Conservation (phyloP, 2,888 invertebrate species). For the Morpho deidamia region DNA sequence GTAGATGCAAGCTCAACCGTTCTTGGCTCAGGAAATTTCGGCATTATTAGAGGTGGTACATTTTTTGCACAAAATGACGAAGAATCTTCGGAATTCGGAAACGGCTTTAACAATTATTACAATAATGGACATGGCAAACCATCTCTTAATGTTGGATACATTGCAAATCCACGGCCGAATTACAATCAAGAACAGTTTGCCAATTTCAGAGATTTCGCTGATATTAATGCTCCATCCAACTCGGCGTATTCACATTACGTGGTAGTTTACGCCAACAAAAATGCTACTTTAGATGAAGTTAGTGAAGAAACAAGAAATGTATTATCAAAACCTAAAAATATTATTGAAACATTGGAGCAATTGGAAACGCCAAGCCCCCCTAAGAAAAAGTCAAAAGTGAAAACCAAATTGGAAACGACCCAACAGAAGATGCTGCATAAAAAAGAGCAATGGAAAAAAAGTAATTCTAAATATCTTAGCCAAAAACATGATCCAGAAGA, state of each 20-base stretch:
- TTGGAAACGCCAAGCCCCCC: constrained; percentile 78
- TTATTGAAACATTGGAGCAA: constrained; percentile 87
- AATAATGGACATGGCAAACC: constrained; percentile 87
- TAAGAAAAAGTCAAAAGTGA: constrained; percentile 78
- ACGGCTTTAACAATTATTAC: constrained; percentile 78
- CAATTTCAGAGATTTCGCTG: constrained; percentile 93
- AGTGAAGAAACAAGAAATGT: constrained; percentile 63
- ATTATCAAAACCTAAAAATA: constrained; percentile 84
- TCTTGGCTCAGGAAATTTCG: constrained; percentile 91
- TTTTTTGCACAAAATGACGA: constrained; percentile 88
- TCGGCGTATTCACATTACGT: constrained; percentile 89
- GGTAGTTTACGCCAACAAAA: constrained; percentile 90
- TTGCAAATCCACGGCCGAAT: constrained; percentile 85
- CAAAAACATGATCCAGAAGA: constrained; percentile 77
- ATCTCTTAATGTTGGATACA: constrained; percentile 76
- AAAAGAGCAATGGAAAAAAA: constrained; percentile 69
- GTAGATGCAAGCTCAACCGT: constrained; percentile 80
- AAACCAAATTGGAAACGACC: constrained; percentile 80
- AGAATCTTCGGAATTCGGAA: constrained; percentile 77
- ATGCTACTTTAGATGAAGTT: constrained; percentile 80
- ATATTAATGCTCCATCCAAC: constrained; percentile 88
- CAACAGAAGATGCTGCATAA: constrained; percentile 61
- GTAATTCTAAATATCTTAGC: constrained; percentile 52
- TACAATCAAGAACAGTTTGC: constrained; percentile 91
- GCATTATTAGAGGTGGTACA: constrained; percentile 91